Conservation (phyloP, 2,113 vertebrate genomes). For the Proteles cristata region DNA sequence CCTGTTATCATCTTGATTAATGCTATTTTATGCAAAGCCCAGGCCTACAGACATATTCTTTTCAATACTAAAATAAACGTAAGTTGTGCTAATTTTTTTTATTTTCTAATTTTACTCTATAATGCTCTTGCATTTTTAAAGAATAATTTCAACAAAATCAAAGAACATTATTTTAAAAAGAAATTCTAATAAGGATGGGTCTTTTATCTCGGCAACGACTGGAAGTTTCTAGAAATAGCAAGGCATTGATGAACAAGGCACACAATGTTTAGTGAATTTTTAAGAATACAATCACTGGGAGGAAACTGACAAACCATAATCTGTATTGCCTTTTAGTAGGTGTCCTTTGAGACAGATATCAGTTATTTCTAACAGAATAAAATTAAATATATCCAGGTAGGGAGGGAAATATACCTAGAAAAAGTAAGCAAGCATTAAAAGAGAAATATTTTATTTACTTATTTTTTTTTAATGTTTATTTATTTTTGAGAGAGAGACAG, state of each 20-base stretch:
- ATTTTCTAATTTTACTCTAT: conserved; percentile 26
- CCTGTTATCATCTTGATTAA: conserved; percentile 99
- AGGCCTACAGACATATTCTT: conserved; percentile 97
- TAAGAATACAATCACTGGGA: neutral
- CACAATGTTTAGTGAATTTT: neutral
- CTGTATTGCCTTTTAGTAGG: neutral
- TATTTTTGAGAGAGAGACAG: too few relatives aligned
- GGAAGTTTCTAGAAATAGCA: conserved; percentile 40
- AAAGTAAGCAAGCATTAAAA: conserved; percentile 30
- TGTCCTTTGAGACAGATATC: neutral
- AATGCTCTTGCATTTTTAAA: conserved; percentile 51
- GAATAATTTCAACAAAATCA: conserved; percentile 33
- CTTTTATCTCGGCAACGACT: neutral
- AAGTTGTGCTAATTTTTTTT: conserved; percentile 82
- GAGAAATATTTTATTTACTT: neutral
- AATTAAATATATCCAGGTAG: conserved; percentile 10
- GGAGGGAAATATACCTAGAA: neutral
- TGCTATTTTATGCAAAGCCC: conserved; percentile 96
- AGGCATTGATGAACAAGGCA: neutral
- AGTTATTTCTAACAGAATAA: conserved; percentile 25
- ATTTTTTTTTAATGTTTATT: too few relatives aligned
- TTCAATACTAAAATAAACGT: conserved; percentile 97
- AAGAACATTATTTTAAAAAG: neutral
- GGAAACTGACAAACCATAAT: neutral
- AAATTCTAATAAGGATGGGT: neutral